These are phyloP conservation scores for Leptopilina boulardi DNA, from an alignment of 1,140 invertebrate genomes.

Conservation along the genomic window DNA sequence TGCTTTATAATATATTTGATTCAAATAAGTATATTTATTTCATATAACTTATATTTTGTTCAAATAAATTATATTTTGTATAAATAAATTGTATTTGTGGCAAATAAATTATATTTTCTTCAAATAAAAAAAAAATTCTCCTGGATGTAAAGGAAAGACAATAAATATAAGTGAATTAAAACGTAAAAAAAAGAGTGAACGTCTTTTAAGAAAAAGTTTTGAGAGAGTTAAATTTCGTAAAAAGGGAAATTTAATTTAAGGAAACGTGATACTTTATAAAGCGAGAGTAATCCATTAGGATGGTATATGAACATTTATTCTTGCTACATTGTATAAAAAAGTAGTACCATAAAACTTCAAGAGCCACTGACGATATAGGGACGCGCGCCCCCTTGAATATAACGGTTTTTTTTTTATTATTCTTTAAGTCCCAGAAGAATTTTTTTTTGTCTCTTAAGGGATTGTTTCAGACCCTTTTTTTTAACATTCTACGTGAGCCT, in stretches of 20 bases:
- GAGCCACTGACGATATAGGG: conserved; percentile 8
- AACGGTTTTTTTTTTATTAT: conserved; percentile 4
- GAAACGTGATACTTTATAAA: conserved; percentile 5
- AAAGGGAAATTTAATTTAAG: conserved; percentile 18
- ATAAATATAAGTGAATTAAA: too few species aligned
- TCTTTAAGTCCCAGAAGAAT: conserved; percentile 8
- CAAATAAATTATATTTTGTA: too few species aligned
- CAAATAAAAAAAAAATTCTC: too few species aligned
- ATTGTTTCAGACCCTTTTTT: not conserved
- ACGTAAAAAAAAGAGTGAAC: too few species aligned
- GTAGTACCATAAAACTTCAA: conserved; percentile 4
- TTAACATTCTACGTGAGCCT: conserved; percentile 1
- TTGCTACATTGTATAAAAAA: conserved; percentile 6
- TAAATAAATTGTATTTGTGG: too few species aligned
- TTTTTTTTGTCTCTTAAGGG: not conserved
- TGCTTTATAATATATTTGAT: too few species aligned
- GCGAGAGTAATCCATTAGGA: conserved; percentile 12
- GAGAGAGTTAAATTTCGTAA: not conserved
- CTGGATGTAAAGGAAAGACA: too few species aligned
- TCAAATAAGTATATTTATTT: too few species aligned
- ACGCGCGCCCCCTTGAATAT: not conserved
- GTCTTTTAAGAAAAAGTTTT: too few species aligned
- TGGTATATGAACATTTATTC: conserved; percentile 13
- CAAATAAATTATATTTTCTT: too few species aligned
- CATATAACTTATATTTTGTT: too few species aligned